Evolutionary conservation across 2,888 invertebrate species (phyloP), one percentile per base, ranked within the genome.

Genomic region (Pristionchus maxplancki): DNA sequence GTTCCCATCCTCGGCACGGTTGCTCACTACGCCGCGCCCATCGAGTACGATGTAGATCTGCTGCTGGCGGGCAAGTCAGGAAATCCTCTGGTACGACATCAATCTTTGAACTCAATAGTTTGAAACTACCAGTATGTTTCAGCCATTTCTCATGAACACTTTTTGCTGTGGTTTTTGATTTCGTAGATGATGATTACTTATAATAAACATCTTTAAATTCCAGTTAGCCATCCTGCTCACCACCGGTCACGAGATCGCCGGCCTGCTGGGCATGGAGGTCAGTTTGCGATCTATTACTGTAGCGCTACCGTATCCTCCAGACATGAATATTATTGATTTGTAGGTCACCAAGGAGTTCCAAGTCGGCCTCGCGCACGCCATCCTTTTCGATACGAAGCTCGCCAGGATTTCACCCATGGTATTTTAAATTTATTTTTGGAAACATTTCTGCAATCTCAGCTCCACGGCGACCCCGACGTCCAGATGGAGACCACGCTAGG

Each of bases 11-110:
- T 78, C 28, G 78, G 78, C 34, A 11, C 9, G 0, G 40, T 17
- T 13, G n/a, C 11, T 3, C 34, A n/a, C 78, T 78, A 78, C 34
- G 40, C 78, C 2, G 44, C 44, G 11, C 78, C 78, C n/a, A n/a
- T 44, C 11, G 78, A 78, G 9, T 78, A 44, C 44, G 78, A 78
- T 28, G 44, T 44, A 2, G 44, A 78, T 3, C 9, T 44, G 44
- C 44, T 78, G 28, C 78, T 78, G 44, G 78, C 78, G 13, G 78
- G 78, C 1, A 78, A 78, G 48, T 44, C 78, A 6, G 78, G 44
- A 1, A 78, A 78, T 28, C 78, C 78, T 9, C 28, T 28, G n/a
- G 78, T 78, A 34, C 13, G 67, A 64, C 2, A 6, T 64, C 13
- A 1, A 20, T 28, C 31, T 13, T 64, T 64, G 11, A 64, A 64